phyloP scores from a whole-genome alignment of 2,888 invertebrate species.

The Oligia latruncula region DNA sequence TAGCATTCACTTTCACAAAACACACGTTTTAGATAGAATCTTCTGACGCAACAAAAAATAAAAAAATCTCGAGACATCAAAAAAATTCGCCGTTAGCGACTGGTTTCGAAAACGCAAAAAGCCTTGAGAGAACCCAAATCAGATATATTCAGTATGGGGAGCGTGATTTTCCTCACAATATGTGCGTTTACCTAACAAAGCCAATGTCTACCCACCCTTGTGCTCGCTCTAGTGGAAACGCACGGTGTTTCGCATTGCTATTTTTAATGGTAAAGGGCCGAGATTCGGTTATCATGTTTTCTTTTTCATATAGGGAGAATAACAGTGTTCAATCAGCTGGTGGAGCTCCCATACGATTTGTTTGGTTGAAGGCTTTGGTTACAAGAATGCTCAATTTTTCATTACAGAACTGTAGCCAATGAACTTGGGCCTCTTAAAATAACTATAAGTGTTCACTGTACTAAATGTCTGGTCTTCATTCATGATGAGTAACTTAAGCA shows the following conservation, averaged over 20 bases:
- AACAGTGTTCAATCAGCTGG: slow-evolving; percentile 44
- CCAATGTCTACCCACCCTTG: slow-evolving; percentile 64
- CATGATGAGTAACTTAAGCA: not conserved
- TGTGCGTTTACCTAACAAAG: slow-evolving; percentile 70
- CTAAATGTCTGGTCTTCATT: not conserved
- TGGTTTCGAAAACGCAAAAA: slow-evolving; percentile 19
- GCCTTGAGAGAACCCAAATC: slow-evolving; percentile 53
- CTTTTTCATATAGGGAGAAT: slow-evolving; percentile 42
- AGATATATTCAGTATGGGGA: slow-evolving; percentile 70
- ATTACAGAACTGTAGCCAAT: not conserved
- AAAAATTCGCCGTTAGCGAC: not conserved
- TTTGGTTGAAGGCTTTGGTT: slow-evolving; percentile 15
- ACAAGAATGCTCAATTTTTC: not conserved
- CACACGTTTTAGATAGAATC: slow-evolving; percentile 2
- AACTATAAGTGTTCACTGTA: not conserved
- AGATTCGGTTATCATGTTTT: slow-evolving; percentile 55
- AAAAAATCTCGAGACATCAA: not conserved
- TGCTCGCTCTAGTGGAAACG: slow-evolving; percentile 53
- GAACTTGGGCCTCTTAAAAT: not conserved
- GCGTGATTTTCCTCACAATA: slow-evolving; percentile 73
- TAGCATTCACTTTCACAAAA: slow-evolving; percentile 4
- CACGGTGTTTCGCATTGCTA: slow-evolving; percentile 56
- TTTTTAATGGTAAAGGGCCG: slow-evolving; percentile 63
- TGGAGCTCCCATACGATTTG: slow-evolving; percentile 30
- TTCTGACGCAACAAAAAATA: not conserved